Evolutionary conservation across 2,113 vertebrate genomes (phyloP), one percentile per base, ranked within the genome.

Genomic region (Bambusicola thoracicus): DNA sequence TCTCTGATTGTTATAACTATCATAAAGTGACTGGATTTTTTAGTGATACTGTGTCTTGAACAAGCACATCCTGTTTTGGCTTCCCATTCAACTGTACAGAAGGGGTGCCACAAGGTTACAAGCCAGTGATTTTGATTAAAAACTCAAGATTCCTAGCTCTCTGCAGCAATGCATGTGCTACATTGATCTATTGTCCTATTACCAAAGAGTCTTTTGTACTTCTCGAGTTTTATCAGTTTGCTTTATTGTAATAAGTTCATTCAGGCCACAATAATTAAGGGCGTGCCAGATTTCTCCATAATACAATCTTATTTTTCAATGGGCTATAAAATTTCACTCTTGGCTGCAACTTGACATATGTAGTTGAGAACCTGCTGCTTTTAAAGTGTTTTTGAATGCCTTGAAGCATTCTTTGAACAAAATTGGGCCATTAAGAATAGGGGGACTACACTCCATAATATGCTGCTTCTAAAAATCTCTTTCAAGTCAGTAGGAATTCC

Each of bases 361-460:
- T 41, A 85, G 43, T 81, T 85, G 78, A 68, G 75, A 77, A 80
- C 40, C 68, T 86, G 38, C 85, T 90, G 89, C 58, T 95, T 94
- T 96, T 95, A 95, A 96, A 92, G 27, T 44, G 62, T 75, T 95
- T 95, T 73, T 93, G 17, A 87, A 89, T 82, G 87, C 89, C 83
- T 94, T 85, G 70, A 96, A 94, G 61, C 75, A 83, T 75, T 81
- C 61, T 96, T 95, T 95, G 79, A 95, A 89, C 16, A 24, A 96
- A 92, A 96, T 76, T 78, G 87, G 56, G 8, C 74, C 77, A 83
- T 89, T 95, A 94, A 92, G 77, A 34, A 74, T 94, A 91, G 75
- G 56, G 17, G 34, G 63, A 87, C 76, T 85, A 43, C 17, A 49
- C 51, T 90, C 48, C 16, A 16, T 46, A 87, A 63, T 83, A 89